Percentiles rank a stretch among this genome's conserved stretches.
Evolutionary conservation across 2,888 invertebrate species (phyloP).

Genomic region (Brachylomia viminalis): DNA sequence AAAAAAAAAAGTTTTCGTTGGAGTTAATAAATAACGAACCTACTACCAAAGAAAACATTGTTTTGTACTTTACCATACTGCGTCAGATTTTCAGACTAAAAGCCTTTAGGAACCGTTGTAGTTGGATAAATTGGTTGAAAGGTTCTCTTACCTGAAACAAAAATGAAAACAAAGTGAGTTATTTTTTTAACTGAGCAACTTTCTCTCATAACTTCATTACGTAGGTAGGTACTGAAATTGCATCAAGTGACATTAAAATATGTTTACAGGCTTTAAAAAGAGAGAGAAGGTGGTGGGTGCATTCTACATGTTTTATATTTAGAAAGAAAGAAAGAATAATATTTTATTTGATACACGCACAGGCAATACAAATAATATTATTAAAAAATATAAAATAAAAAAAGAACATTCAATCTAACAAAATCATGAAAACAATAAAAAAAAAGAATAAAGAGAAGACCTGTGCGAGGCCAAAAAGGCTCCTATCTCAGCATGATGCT

Average conservation of each 20-base stretch:
- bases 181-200: not conserved
- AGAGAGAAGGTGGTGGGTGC: not conserved
- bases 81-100: not conserved
- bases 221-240: not conserved
- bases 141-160: constrained; percentile 59
- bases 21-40: too few species aligned
- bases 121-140: constrained; percentile 34
- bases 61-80: constrained; percentile 16
- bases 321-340: too few species aligned
- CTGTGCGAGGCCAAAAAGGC: too few species aligned
- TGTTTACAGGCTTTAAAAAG: not conserved
- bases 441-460: too few species aligned
- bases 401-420: too few species aligned
- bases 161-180: constrained; percentile 18
- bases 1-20: too few species aligned
- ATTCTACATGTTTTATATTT: not conserved
- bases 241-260: too few species aligned
- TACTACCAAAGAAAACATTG: not conserved
- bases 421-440: too few species aligned
- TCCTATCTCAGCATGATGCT: too few species aligned
- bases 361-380: too few species aligned
- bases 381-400: too few species aligned
- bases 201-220: not conserved
- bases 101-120: not conserved
- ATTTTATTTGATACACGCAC: too few species aligned